Evolutionary conservation across 1,140 invertebrate species (phyloP).

Genomic region (Metopolophium dirhodum): DNA sequence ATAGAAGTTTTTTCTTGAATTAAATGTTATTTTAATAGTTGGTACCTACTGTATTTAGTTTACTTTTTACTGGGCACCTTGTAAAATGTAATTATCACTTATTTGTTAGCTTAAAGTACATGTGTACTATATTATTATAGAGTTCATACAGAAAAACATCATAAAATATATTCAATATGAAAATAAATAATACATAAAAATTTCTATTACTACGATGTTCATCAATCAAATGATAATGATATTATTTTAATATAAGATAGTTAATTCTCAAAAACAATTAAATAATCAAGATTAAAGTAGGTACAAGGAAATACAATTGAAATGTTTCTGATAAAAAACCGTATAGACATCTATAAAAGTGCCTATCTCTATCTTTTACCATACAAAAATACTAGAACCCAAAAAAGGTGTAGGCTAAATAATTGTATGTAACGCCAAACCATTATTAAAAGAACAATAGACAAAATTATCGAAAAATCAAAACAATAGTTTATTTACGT

Average conservation of each 20-base stretch:
- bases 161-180: not conserved
- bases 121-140: not conserved
- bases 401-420: not conserved
- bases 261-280: not conserved
- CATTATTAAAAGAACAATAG: conserved; percentile 26
- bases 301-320: conserved; percentile 4
- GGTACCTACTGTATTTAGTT: not conserved
- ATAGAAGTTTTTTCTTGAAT: not conserved
- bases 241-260: not conserved
- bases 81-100: not conserved
- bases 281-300: conserved; percentile 6
- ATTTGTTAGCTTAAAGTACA: not conserved
- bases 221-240: conserved; percentile 19
- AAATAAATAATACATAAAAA: not conserved
- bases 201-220: not conserved
- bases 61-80: not conserved
- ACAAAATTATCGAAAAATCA: conserved; percentile 29
- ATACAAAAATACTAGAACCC: not conserved
- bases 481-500: not conserved
- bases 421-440: not conserved
- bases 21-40: not conserved
- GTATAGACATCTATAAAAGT: not conserved
- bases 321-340: conserved; percentile 13
- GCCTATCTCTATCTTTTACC: not conserved
- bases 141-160: not conserved